Base-by-base conservation (phyloP, 2,888 invertebrate genomes). In the Ophion ventricosus region DNA sequence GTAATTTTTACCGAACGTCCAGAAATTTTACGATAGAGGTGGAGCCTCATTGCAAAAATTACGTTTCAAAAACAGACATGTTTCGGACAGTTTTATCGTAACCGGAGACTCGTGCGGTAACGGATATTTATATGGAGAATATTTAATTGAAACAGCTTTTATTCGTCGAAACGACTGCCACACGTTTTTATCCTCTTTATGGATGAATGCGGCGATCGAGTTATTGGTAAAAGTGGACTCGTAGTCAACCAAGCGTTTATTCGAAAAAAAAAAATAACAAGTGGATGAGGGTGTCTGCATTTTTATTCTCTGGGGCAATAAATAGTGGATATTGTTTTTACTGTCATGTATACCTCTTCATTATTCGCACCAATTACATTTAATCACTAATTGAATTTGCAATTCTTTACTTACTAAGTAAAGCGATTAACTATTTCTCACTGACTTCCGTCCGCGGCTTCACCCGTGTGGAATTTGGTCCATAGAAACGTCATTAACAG, bases 91-190 rank as follows among this genome's bases (percentile, higher is more conserved):
- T 3, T 70, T 78, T 56, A 70, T 70, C 54, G 25, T 54, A 63
- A 8, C 63, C 54, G 67, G 54, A 78, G n/a, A 57, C 56, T 49
- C 67, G 17, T 64, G 49, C 40, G 20, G 40, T 35, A 23, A 66
- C 35, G 49, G 66, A 76, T 57, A 61, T 66, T n/a, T n/a, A 14
- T 67, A 40, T 57, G 25, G 66, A 40, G 35, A 66, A 76, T 25
- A 66, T 76, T 66, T 66, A 66, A 66, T 76, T 61, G 73, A 43
- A 73, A 59, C 57, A 20, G 23, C 57, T 35, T 43, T 59, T 73
- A 25, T 43, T 73, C 54, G 25, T 57, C 20, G 23, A 14, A 35
- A 10, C 20, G 11, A n/a, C n/a, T 29, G 17, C 54, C 10, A 23
- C 26, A 54, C 69, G 49, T 25, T 40, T 76, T 66, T 76, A 66